Evolutionary conservation across 2,113 vertebrate species (phyloP).

Genomic region (Triplophysa dalaica): DNA sequence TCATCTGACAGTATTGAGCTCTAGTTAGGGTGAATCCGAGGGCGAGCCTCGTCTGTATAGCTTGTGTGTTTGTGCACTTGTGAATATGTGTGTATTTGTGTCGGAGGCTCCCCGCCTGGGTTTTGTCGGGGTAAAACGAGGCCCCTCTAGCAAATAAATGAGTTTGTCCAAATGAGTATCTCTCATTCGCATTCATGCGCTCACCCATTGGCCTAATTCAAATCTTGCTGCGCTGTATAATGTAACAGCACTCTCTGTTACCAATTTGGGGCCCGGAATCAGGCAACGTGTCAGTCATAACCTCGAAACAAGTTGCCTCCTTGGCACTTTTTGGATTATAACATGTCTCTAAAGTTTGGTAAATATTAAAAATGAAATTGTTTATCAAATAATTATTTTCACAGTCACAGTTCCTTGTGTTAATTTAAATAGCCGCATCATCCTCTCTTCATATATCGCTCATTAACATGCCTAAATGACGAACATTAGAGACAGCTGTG

Average conservation of each 20-base stretch:
- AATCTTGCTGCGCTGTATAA: slow-evolving; percentile 67
- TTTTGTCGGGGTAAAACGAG: slow-evolving; percentile 70
- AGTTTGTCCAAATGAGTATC: slow-evolving; percentile 75
- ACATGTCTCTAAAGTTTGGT: background rate
- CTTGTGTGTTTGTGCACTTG: slow-evolving; percentile 19
- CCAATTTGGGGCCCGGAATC: slow-evolving; percentile 58
- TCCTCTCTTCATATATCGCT: slow-evolving; percentile 44
- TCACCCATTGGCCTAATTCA: slow-evolving; percentile 66
- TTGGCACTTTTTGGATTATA: background rate
- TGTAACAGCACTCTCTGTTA: slow-evolving; percentile 55
- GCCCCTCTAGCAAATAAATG: slow-evolving; percentile 71
- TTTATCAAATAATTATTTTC: too few relatives aligned
- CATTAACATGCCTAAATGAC: slow-evolving; percentile 59
- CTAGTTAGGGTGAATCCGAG: slow-evolving; percentile 73
- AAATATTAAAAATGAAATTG: too few relatives aligned
- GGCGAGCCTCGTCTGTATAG: slow-evolving; percentile 62
- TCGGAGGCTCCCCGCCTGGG: slow-evolving; percentile 65
- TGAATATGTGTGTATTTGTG: slow-evolving; percentile 42
- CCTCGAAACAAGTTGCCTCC: slow-evolving; percentile 15
- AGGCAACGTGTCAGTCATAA: slow-evolving; percentile 51
- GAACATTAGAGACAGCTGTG: slow-evolving; percentile 49
- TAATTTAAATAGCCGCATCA: slow-evolving; percentile 7
- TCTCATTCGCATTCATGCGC: slow-evolving; percentile 74
- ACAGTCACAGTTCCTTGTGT: background rate
- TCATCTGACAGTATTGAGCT: slow-evolving; percentile 58